Evolutionary conservation across 2,113 vertebrate species (phyloP), one percentile per base, ranked within the genome.

Genomic region (Ursus arctos): DNA sequence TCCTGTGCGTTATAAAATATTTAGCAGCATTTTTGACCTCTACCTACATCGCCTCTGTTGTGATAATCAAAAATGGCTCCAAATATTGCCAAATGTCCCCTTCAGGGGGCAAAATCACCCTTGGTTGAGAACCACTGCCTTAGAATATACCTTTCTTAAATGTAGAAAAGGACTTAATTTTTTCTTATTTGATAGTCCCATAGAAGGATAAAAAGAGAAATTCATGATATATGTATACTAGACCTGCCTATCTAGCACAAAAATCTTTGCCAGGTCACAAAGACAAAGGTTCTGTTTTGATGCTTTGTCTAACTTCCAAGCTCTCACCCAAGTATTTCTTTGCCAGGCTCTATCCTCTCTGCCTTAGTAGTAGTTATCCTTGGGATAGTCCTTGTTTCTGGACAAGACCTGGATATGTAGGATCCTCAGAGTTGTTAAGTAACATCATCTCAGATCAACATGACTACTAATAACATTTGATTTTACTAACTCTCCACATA

Each of bases 11-110:
- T 43, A 12, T 51, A 53, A 84, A 88, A 82, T 79, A 69, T 93
- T 91, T 90, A 88, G 24, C 19, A n/a, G 7, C 0, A 86, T 55
- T 69, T 92, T 88, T 88, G 33, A 2, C 9, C 55, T 33, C 26
- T 57, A 26, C 16, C 6, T 53, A 1, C 11, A 40, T 89, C 10
- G 13, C 1, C 8, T 0, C 13, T 67, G 6, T 14, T 53, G 1
- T 77, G 28, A 59, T 13, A 47, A 22, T 91, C 1, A 79, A 83
- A 86, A 65, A 49, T 55, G 4, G 59, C 8, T 55, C 18, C 6
- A 40, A 83, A 22, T 74, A n/a, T 65, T 71, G 4, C 16, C 24
- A 71, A 51, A 36, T 69, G 15, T 31, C 22, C 14, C 10, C 28
- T 33, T 83, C 33, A 16, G 26, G 21, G 8, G 2, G 4, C 8